A percentile compares a stretch with the other conserved stretches of the same genome.
These are phyloP conservation scores for Sphaerophoria rueppellii DNA, from an alignment of 2,888 invertebrate species.

Conservation along the genomic window DNA sequence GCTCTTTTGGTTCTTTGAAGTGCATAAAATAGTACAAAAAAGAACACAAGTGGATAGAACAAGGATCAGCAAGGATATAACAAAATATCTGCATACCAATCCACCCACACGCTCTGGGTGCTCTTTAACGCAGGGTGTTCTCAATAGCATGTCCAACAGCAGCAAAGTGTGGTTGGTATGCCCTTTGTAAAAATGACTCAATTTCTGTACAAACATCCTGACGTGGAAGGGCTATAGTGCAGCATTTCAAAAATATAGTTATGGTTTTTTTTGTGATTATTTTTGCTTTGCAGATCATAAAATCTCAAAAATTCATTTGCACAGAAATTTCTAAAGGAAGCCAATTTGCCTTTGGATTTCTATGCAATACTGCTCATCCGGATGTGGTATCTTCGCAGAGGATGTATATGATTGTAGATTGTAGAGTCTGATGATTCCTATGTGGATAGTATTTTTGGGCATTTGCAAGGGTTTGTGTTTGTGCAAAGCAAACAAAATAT, in stretches of 20 bases:
- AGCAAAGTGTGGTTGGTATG: neutral
- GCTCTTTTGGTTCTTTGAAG: constrained; percentile 13
- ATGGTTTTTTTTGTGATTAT: constrained; percentile 1
- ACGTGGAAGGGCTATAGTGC: constrained; percentile 11
- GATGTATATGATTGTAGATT: neutral
- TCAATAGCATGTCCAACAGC: neutral
- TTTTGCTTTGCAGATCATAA: constrained; percentile 64
- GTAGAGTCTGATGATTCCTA: constrained; percentile 13
- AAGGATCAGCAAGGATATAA: constrained; percentile 35
- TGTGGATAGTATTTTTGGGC: constrained; percentile 44
- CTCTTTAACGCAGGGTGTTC: constrained; percentile 44
- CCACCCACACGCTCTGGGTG: constrained; percentile 15
- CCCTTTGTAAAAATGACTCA: constrained; percentile 15
- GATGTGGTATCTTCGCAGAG: constrained; percentile 60
- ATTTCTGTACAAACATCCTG: constrained; percentile 6
- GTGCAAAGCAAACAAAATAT: constrained; percentile 23
- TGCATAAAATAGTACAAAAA: neutral
- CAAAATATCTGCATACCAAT: constrained; percentile 64
- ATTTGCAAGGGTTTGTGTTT: constrained; percentile 35
- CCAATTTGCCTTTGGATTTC: constrained; percentile 71
- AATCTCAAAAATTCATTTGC: constrained; percentile 73
- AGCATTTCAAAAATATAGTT: constrained; percentile 60
- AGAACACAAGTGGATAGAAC: neutral
- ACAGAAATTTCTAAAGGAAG: constrained; percentile 73
- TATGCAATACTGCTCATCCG: constrained; percentile 64